Percentiles rank a stretch among this genome's conserved stretches.
phyloP scores from a whole-genome alignment of 2,888 invertebrate genomes.

The Sphinx pinastri region DNA sequence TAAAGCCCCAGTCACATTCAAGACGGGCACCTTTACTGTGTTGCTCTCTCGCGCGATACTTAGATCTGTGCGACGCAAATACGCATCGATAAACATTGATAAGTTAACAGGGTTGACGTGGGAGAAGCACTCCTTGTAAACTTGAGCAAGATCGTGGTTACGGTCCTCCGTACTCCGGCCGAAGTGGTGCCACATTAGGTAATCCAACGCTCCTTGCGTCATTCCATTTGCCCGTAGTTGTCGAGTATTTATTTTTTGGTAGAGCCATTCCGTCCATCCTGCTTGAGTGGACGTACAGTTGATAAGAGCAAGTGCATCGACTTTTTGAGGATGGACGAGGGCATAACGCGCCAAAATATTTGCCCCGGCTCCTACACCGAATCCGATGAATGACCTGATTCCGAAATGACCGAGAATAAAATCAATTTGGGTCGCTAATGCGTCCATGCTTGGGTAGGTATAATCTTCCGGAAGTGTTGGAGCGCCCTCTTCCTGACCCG shows the following conservation, averaged over 20 bases:
- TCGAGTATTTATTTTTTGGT: constrained; percentile 97
- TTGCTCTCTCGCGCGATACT: constrained; percentile 87
- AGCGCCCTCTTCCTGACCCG: constrained; percentile 98
- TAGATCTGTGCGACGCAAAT: constrained; percentile 95
- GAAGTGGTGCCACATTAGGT: constrained; percentile 99
- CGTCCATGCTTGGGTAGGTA: constrained; percentile 98
- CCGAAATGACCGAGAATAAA: constrained; percentile 96
- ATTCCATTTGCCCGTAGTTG: constrained; percentile 94
- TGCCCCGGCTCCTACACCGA: constrained; percentile 99
- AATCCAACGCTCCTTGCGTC: constrained; percentile 97
- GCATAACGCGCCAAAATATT: constrained; percentile 97
- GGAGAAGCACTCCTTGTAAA: constrained; percentile 97
- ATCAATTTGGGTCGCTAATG: constrained; percentile 94
- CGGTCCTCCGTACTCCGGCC: constrained; percentile 94
- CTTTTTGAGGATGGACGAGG: constrained; percentile 91
- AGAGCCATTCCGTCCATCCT: constrained; percentile 99
- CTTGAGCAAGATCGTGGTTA: constrained; percentile 96
- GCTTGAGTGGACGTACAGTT: constrained; percentile 97
- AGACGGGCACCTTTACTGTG: constrained; percentile 92
- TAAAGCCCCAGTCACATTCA: constrained; percentile 96
- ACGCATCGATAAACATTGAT: constrained; percentile 97
- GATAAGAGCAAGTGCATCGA: constrained; percentile 95
- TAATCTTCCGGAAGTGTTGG: constrained; percentile 93
- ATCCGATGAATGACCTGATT: constrained; percentile 95
- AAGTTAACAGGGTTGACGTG: constrained; percentile 97